Evolutionary conservation across 2,113 vertebrate genomes (phyloP).

Genomic region (Leptodactylus fuscus): DNA sequence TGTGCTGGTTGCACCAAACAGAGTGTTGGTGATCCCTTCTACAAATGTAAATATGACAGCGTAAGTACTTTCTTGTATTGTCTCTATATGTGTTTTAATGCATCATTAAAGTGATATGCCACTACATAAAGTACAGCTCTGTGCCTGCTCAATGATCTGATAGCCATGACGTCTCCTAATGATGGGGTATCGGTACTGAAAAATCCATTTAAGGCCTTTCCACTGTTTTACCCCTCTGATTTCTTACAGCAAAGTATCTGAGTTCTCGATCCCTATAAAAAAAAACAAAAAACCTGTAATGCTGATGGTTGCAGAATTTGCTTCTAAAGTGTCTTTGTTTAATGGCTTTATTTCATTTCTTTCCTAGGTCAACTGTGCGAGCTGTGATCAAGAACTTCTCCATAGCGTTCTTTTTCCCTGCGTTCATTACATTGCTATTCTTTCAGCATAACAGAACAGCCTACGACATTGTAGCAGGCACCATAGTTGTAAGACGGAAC

Average conservation of each 20-base stretch:
- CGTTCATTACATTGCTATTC: slow-evolving; percentile 94
- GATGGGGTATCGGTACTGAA: no score
- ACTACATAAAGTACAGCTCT: background rate
- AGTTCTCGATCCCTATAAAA: no score
- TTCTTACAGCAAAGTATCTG: no score
- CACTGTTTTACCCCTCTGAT: no score
- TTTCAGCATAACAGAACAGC: slow-evolving; percentile 97
- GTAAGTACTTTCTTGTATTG: slow-evolving; percentile 76
- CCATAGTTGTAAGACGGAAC: slow-evolving; percentile 91
- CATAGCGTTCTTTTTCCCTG: slow-evolving; percentile 94
- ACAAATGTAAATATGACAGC: slow-evolving; percentile 91
- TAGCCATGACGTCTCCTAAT: no score
- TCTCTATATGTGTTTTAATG: background rate
- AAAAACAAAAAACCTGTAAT: no score
- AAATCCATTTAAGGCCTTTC: no score
- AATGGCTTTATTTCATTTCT: no score
- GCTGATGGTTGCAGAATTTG: no score
- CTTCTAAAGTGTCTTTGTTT: no score
- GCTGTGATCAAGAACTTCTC: slow-evolving; percentile 98
- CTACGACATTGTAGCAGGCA: slow-evolving; percentile 94
- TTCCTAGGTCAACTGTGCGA: slow-evolving; percentile 87
- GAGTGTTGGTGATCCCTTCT: slow-evolving; percentile 89
- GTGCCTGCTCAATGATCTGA: no score
- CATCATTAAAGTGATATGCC: background rate
- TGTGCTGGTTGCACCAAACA: slow-evolving; percentile 86